Evolutionary conservation across 2,797 vertebrate genomes (phyloP).

Genomic region (Mus caroli): DNA sequence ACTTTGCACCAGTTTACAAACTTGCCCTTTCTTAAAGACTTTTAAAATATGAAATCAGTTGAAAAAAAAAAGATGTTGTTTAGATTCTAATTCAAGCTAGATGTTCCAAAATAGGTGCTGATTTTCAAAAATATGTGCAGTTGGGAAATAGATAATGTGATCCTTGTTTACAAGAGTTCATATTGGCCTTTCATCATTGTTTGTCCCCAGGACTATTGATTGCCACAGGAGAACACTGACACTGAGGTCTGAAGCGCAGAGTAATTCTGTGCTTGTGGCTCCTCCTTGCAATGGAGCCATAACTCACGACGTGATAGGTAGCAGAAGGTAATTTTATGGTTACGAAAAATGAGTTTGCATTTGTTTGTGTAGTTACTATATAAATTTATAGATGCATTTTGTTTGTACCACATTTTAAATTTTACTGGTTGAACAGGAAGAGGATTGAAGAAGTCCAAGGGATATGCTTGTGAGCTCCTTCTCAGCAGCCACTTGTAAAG

Average conservation of each 20-base stretch:
- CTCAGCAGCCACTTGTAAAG: constrained; percentile 89
- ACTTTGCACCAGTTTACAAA: constrained; percentile 39
- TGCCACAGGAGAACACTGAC: constrained; percentile 84
- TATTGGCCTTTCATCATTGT: constrained; percentile 86
- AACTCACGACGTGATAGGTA: constrained; percentile 92
- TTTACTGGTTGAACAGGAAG: constrained; percentile 89
- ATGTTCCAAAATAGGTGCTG: constrained; percentile 74
- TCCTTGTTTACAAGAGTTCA: constrained; percentile 86
- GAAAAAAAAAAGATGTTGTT: constrained; percentile 79
- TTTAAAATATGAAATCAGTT: constrained; percentile 57
- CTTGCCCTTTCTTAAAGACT: constrained; percentile 9
- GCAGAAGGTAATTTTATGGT: constrained; percentile 94
- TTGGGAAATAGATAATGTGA: constrained; percentile 81
- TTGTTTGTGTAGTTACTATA: constrained; percentile 92
- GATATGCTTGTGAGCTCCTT: constrained; percentile 86
- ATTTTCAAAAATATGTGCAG: constrained; percentile 80
- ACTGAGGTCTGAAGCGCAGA: constrained; percentile 79
- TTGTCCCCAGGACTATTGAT: constrained; percentile 83
- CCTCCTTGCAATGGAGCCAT: constrained; percentile 89
- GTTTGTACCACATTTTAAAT: constrained; percentile 92
- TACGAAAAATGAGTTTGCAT: constrained; percentile 92
- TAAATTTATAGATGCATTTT: constrained; percentile 93
- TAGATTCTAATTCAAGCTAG: constrained; percentile 80
- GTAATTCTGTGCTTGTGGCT: constrained; percentile 89
- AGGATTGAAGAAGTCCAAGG: constrained; percentile 85